Evolutionary conservation across 2,888 invertebrate species (phyloP), one percentile per base, ranked within the genome.

Genomic region (Pimpla rufipes): DNA sequence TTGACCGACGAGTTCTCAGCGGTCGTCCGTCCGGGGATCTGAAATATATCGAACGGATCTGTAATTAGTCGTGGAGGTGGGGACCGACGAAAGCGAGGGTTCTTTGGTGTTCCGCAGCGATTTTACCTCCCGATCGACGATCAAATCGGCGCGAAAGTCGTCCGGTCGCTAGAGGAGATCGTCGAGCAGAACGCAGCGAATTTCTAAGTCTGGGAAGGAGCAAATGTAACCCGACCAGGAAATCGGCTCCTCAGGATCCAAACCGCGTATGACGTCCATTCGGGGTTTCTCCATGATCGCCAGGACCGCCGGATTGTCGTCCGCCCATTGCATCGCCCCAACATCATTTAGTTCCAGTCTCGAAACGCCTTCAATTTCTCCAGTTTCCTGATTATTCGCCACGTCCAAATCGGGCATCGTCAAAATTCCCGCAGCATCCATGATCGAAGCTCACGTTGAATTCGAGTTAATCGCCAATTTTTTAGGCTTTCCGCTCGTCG

Each of bases 251-350:
- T 99, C 99, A 0, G 98, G 98, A 91, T 98, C 98, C 3, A 96
- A 94, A 75, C 98, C 98, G 75, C 98, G 95, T 92, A 99, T 96
- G 4, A 99, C 96, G 91, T 98, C 98, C 96, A 99, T 97, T 81
- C 99, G 95, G 0, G 98, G 98, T 93, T 99, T 99, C 93, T 99
- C 99, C 95, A 99, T 98, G 83, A 98, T 95, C 0, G 99, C 99
- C 84, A 99, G 94, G 90, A 98, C 94, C 85, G 97, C 96, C 0
- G 98, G 97, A 94, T 99, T 98, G 91, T 99, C 99, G 86, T 95
- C 94, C 0, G 99, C 99, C 99, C 99, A 99, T 85, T 96, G 96
- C 93, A 99, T 97, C 74, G 98, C 97, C 99, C 99, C 99, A 2
- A 98, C 98, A 93, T 99, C 99, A 92, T 97, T 97, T 42, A 97